A percentile compares a stretch with the other conserved stretches of the same genome.
These are phyloP conservation scores for Alviniconcha strummeri DNA, from an alignment of 2,888 invertebrate species.

Conservation along the genomic window DNA sequence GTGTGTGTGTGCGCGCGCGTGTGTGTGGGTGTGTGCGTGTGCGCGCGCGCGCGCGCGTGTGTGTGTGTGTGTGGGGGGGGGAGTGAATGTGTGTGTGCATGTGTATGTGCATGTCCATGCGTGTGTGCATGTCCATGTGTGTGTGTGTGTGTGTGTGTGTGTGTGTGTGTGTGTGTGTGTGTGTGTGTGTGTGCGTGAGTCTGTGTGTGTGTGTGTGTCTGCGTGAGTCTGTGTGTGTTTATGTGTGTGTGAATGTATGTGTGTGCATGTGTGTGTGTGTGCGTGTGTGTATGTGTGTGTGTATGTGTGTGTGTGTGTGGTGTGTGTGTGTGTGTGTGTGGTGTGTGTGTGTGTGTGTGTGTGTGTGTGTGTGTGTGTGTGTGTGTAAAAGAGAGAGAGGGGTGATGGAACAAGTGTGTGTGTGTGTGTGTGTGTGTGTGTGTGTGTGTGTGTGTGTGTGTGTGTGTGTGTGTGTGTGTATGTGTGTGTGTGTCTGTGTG, in stretches of 20 bases:
- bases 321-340: constrained; percentile 1
- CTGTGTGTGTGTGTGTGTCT: neutral
- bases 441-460: no score
- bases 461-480: no score
- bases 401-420: no score
- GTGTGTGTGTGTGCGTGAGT: constrained; percentile 3
- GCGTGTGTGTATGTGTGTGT: constrained; percentile 12
- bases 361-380: no score
- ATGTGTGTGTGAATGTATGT: neutral
- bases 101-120: constrained; percentile 3
- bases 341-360: no score
- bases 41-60: neutral
- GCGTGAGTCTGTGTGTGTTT: neutral
- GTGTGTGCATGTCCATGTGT: constrained; percentile 1
- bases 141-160: constrained; percentile 17
- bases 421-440: no score
- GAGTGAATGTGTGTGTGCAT: constrained; percentile 10
- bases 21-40: neutral
- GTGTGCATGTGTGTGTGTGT: constrained; percentile 6
- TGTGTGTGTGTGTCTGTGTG: no score
- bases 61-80: neutral
- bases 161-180: constrained; percentile 18
- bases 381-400: no score
- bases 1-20: constrained; percentile 5
- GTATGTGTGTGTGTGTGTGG: constrained; percentile 12